Evolutionary conservation across 2,797 vertebrate genomes (phyloP).

Genomic region (Anguilla anguilla): DNA sequence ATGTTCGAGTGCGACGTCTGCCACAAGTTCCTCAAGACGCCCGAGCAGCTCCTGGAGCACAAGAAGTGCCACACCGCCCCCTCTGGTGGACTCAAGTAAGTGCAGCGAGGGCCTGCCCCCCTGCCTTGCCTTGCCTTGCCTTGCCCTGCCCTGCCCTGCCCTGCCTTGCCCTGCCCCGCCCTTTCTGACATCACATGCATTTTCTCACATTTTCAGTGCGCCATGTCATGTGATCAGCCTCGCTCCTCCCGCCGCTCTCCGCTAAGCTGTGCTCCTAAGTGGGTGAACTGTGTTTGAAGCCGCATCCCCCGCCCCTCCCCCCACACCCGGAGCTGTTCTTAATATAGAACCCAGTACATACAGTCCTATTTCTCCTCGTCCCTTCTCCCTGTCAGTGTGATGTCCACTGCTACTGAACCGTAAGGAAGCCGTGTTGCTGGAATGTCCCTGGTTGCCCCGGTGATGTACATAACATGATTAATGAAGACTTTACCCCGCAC

Average conservation of each 20-base stretch:
- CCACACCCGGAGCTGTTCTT: background rate
- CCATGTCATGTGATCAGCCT: slow-evolving; percentile 33
- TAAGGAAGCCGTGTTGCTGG: background rate
- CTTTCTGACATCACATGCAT: slow-evolving; percentile 23
- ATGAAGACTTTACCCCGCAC: background rate
- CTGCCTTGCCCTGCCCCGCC: slow-evolving; percentile 76
- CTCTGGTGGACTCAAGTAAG: slow-evolving; percentile 99
- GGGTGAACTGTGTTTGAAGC: slow-evolving; percentile 15
- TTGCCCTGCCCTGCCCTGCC: slow-evolving; percentile 12
- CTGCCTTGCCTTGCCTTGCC: slow-evolving; percentile 76
- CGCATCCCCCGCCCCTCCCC: background rate
- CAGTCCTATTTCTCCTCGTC: slow-evolving; percentile 15
- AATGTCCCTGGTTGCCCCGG: background rate
- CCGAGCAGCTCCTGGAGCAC: slow-evolving; percentile 98
- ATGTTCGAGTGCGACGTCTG: slow-evolving; percentile 99
- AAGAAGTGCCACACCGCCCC: slow-evolving; percentile 99
- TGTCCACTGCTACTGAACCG: background rate
- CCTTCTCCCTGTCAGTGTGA: background rate
- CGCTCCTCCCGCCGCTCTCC: background rate
- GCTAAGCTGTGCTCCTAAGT: background rate
- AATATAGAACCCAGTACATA: background rate
- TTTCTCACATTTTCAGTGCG: slow-evolving; percentile 36
- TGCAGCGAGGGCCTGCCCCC: slow-evolving; percentile 76
- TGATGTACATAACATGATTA: background rate
- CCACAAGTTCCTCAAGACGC: slow-evolving; percentile 99